These are phyloP conservation scores for Dromaius novaehollandiae DNA, from an alignment of 2,113 vertebrate genomes.

Conservation along the genomic window DNA sequence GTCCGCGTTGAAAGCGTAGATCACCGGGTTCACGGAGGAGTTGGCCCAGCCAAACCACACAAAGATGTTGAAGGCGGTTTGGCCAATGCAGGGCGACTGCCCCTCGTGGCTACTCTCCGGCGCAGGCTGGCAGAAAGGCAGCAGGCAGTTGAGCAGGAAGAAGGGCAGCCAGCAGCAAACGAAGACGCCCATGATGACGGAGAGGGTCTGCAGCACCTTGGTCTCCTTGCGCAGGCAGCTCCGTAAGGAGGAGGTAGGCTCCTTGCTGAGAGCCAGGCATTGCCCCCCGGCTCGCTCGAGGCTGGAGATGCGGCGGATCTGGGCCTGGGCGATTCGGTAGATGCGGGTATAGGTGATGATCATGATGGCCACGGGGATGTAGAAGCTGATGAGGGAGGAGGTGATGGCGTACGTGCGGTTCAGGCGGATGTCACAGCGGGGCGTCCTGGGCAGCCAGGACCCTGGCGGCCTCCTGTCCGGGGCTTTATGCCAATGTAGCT, in stretches of 20 bases:
- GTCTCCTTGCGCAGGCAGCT: slow-evolving; percentile 84
- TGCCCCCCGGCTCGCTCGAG: slow-evolving; percentile 79
- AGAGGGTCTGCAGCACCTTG: slow-evolving; percentile 85
- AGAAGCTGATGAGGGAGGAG: slow-evolving; percentile 77
- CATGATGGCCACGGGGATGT: slow-evolving; percentile 85
- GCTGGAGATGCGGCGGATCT: slow-evolving; percentile 82
- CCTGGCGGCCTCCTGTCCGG: background rate
- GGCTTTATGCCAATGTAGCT: slow-evolving; percentile 82
- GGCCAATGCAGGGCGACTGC: slow-evolving; percentile 72
- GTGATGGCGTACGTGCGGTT: slow-evolving; percentile 82
- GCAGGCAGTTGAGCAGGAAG: slow-evolving; percentile 84
- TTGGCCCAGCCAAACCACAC: slow-evolving; percentile 88
- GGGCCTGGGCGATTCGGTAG: slow-evolving; percentile 84
- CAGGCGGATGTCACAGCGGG: slow-evolving; percentile 79
- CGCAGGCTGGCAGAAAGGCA: slow-evolving; percentile 78
- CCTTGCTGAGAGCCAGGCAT: slow-evolving; percentile 31
- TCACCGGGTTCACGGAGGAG: slow-evolving; percentile 84
- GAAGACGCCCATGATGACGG: slow-evolving; percentile 86
- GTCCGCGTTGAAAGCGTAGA: slow-evolving; percentile 85
- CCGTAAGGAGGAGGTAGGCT: slow-evolving; percentile 65
- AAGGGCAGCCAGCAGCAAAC: slow-evolving; percentile 88
- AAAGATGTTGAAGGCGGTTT: slow-evolving; percentile 83
- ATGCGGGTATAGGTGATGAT: slow-evolving; percentile 84
- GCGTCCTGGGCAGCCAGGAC: background rate
- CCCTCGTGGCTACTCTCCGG: background rate